A percentile compares a stretch with the other conserved stretches of the same genome.
phyloP scores from a whole-genome alignment of 2,113 vertebrate genomes.

The Microcebus lehilahytsara region DNA sequence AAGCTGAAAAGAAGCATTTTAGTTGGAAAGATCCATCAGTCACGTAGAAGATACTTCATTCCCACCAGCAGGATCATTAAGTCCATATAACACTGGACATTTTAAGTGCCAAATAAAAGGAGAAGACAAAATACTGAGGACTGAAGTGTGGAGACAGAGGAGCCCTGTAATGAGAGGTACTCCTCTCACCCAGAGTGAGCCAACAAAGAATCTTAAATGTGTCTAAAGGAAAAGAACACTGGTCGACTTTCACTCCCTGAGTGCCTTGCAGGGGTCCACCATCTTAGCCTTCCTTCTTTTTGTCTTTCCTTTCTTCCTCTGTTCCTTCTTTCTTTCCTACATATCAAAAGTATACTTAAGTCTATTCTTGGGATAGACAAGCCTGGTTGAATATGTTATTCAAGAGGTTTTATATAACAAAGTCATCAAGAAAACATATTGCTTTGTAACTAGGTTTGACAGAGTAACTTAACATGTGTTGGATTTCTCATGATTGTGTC shows the following conservation, averaged over 20 bases:
- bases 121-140: neutral
- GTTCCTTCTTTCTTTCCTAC: neutral
- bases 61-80: neutral
- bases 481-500: neutral
- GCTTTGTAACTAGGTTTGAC: neutral
- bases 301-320: neutral
- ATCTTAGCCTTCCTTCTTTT: neutral
- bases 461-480: neutral
- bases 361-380: neutral
- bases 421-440: neutral
- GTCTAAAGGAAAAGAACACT: neutral
- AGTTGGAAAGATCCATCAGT: neutral
- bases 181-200: neutral
- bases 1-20: neutral
- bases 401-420: neutral
- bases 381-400: neutral
- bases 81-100: neutral
- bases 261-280: neutral
- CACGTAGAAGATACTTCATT: neutral
- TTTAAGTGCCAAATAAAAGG: neutral
- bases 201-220: neutral
- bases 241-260: neutral
- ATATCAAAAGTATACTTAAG: neutral
- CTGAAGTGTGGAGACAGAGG: neutral
- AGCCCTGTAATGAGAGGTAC: neutral